Conservation (phyloP, 2,888 invertebrate genomes). For the Malthinus seriepunctatus region DNA sequence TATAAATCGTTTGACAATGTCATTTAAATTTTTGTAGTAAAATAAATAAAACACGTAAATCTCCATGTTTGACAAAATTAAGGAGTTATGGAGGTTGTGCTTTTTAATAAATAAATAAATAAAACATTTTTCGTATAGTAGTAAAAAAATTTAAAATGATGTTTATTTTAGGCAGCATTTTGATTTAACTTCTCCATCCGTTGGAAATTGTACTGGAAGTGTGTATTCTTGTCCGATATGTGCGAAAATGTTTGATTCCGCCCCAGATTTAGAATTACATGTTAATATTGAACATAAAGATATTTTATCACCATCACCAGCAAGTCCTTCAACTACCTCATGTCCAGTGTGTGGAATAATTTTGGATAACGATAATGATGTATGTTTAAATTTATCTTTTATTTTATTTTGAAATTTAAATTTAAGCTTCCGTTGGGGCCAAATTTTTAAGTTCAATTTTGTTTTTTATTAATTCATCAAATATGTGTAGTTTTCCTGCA, state of each 20-base stretch:
- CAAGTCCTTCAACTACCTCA: conserved; percentile 46
- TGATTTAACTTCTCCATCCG: conserved; percentile 76
- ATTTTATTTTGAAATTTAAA: conserved; percentile 40
- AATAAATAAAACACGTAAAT: not conserved
- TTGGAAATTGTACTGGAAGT: conserved; percentile 57
- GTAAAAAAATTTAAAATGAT: not conserved
- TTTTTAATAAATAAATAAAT: too few species aligned
- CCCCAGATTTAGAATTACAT: conserved; percentile 81
- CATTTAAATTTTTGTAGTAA: not conserved
- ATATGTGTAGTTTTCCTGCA: conserved; percentile 35
- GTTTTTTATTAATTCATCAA: conserved; percentile 11
- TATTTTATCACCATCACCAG: conserved; percentile 72
- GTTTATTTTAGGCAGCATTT: conserved; percentile 67
- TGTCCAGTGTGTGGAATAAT: conserved; percentile 57
- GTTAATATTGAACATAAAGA: conserved; percentile 85
- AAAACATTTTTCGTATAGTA: not conserved
- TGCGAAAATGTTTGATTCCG: conserved; percentile 69
- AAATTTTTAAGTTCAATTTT: not conserved
- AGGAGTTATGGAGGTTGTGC: not conserved
- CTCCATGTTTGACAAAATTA: not conserved
- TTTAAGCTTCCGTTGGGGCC: not conserved
- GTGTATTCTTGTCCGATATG: conserved; percentile 80
- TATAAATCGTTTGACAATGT: not conserved
- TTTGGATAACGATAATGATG: conserved; percentile 57
- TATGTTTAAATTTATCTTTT: conserved; percentile 53